phyloP scores from a whole-genome alignment of 2,888 invertebrate species.

The Dryococelus australis region DNA sequence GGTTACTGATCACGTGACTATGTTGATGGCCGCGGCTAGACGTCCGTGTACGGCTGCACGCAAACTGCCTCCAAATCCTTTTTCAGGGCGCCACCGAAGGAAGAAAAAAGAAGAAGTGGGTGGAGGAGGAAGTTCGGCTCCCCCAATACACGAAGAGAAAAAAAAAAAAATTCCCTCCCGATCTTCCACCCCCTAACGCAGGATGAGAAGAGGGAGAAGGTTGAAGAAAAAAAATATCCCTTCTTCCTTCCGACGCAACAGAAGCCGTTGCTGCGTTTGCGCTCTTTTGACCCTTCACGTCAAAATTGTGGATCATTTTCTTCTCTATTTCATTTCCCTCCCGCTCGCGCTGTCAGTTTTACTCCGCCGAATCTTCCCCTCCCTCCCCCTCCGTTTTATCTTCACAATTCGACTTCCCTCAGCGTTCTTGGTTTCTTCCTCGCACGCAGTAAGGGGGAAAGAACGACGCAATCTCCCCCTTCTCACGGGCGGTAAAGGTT shows the following conservation, averaged over 20 bases:
- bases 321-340: background rate
- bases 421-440: background rate
- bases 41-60: background rate
- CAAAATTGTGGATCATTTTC: conserved; percentile 16
- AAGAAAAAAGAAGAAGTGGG: background rate
- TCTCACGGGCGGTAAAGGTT: conserved; percentile 32
- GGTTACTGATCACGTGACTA: conserved; percentile 1
- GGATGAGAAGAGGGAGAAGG: background rate
- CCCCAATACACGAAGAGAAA: background rate
- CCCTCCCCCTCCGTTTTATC: background rate
- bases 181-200: background rate
- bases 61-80: conserved; percentile 16
- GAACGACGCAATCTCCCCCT: background rate
- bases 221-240: background rate
- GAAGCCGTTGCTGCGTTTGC: background rate
- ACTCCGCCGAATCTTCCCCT: background rate
- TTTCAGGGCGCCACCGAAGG: background rate
- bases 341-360: background rate
- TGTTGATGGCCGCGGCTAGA: background rate
- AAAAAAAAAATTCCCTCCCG: background rate
- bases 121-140: background rate
- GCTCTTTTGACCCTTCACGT: background rate
- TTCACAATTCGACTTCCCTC: background rate
- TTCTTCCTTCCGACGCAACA: background rate
- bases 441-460: background rate